phyloP scores from a whole-genome alignment of 2,797 vertebrate species.

The Hapalemur alaotrensis region DNA sequence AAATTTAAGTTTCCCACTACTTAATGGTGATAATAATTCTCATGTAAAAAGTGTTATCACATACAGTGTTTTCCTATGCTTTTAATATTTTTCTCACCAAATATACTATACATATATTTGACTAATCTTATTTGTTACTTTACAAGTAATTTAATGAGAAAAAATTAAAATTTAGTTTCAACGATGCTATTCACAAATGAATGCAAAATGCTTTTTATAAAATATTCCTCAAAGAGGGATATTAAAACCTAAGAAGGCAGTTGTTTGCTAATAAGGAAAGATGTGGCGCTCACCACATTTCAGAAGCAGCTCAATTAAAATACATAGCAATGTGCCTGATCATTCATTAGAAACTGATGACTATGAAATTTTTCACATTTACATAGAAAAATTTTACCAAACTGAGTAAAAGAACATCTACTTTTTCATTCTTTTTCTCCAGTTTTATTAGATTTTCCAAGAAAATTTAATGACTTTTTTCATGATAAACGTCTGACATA shows the following conservation, averaged over 20 bases:
- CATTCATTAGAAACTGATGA: background rate
- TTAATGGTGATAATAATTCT: background rate
- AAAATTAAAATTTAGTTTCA: background rate
- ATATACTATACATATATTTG: background rate
- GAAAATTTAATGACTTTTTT: background rate
- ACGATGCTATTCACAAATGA: background rate
- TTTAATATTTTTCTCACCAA: background rate
- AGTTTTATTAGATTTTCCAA: slow-evolving; percentile 18
- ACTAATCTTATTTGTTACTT: background rate
- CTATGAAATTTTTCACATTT: background rate
- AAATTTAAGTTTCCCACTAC: background rate
- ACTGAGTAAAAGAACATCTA: background rate
- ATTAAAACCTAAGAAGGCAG: background rate
- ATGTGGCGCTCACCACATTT: background rate
- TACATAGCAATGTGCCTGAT: background rate
- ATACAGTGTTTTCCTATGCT: background rate
- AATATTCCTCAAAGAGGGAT: background rate
- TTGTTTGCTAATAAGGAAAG: background rate
- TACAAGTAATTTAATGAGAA: slow-evolving; percentile 28
- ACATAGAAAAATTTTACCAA: background rate
- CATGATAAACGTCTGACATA: background rate
- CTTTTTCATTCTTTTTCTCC: background rate
- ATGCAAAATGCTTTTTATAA: background rate
- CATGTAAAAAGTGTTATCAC: background rate
- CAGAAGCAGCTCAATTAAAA: background rate